Conservation (phyloP, 2,888 invertebrate genomes). For the Lasioglossum marginatum region DNA sequence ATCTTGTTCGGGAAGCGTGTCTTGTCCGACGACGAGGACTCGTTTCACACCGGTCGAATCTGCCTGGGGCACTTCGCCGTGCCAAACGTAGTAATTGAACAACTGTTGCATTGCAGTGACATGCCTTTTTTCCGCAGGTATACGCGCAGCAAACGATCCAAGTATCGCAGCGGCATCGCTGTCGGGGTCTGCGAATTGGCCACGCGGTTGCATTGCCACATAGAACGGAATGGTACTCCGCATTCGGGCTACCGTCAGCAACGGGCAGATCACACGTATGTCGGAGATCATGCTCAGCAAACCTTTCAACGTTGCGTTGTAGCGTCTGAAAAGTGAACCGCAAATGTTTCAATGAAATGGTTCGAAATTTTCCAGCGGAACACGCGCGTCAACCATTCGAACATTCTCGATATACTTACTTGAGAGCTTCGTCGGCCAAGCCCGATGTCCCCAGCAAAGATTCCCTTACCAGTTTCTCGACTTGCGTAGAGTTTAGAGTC, state of each 20-base stretch:
- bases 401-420: constrained; percentile 62
- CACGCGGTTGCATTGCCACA: constrained; percentile 89
- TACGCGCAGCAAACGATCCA: constrained; percentile 90
- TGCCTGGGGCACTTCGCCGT: constrained; percentile 89
- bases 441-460: constrained; percentile 88
- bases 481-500: constrained; percentile 89
- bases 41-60: constrained; percentile 85
- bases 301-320: constrained; percentile 89
- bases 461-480: constrained; percentile 88
- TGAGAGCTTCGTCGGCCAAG: constrained; percentile 87
- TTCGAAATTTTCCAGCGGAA: neutral
- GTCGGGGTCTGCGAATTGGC: constrained; percentile 86
- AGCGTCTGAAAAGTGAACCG: constrained; percentile 82
- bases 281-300: constrained; percentile 91
- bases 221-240: constrained; percentile 90
- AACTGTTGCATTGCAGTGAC: constrained; percentile 92
- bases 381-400: neutral
- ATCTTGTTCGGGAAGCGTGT: constrained; percentile 87
- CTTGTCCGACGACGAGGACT: constrained; percentile 90
- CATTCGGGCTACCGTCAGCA: constrained; percentile 88
- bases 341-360: neutral
- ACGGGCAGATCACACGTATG: constrained; percentile 92
- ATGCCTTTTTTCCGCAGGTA: constrained; percentile 90
- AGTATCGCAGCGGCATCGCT: constrained; percentile 92
- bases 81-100: constrained; percentile 93